Conservation (phyloP, 2,888 invertebrate genomes). For the Apomyelois bistriatella region DNA sequence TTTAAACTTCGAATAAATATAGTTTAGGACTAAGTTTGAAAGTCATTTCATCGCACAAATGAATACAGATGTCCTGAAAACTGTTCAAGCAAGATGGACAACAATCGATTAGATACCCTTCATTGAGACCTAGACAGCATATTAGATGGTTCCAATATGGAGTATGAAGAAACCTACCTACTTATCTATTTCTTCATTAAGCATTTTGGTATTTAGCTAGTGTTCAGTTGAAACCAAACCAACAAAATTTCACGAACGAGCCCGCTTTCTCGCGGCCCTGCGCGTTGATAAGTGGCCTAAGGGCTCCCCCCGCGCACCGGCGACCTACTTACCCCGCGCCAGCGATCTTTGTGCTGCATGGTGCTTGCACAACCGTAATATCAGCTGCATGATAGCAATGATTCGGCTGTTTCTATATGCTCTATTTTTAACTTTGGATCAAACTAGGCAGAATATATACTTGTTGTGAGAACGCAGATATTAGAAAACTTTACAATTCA, state of each 20-base stretch:
- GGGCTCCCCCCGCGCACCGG: conserved; percentile 61
- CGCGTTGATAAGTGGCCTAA: conserved; percentile 75
- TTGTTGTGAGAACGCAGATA: background rate
- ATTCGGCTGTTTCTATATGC: conserved; percentile 42
- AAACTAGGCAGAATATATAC: background rate
- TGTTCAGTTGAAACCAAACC: conserved; percentile 20
- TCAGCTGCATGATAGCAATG: conserved; percentile 71
- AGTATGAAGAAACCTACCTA: too few relatives aligned
- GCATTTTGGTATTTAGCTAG: too few relatives aligned
- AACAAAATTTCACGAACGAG: conserved; percentile 62
- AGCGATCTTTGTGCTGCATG: conserved; percentile 74
- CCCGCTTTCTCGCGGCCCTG: conserved; percentile 61
- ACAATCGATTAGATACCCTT: too few relatives aligned
- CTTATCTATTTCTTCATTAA: too few relatives aligned
- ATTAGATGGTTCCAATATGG: too few relatives aligned
- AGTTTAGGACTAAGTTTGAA: too few relatives aligned
- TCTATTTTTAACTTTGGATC: conserved; percentile 29
- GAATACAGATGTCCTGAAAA: too few relatives aligned
- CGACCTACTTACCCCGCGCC: conserved; percentile 64
- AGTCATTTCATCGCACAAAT: too few relatives aligned
- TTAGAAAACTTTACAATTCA: background rate
- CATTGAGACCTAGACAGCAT: too few relatives aligned
- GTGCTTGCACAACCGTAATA: conserved; percentile 74
- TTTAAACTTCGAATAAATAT: too few relatives aligned
- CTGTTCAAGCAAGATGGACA: too few relatives aligned